A percentile compares a stretch with the other conserved stretches of the same genome.
Evolutionary conservation across 1,140 invertebrate genomes (phyloP).

Genomic region (Meloidogyne hapla): DNA sequence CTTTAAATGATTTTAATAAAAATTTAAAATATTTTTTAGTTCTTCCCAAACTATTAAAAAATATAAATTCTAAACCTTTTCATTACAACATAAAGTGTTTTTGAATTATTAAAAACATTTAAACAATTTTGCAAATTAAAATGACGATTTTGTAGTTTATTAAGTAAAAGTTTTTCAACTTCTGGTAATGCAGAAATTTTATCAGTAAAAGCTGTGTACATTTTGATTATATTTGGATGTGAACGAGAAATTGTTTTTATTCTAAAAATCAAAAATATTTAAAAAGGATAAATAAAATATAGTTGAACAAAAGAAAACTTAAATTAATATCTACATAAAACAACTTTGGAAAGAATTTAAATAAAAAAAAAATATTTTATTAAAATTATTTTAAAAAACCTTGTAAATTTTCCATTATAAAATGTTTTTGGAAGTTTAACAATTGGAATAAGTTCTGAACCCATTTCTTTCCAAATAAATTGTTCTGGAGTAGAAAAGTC

Average conservation of each 20-base stretch:
- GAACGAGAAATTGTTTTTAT: constrained; percentile 32
- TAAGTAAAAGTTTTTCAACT: constrained; percentile 41
- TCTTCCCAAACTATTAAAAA: too few species aligned
- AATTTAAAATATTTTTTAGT: constrained; percentile 1
- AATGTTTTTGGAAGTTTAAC: constrained; percentile 29
- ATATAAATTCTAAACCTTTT: constrained; percentile 33
- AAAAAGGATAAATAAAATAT: neutral
- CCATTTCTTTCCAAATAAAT: constrained; percentile 41
- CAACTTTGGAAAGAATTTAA: too few species aligned
- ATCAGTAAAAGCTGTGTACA: constrained; percentile 50
- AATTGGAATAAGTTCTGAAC: constrained; percentile 46
- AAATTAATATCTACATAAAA: too few species aligned
- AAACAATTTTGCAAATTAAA: constrained; percentile 17
- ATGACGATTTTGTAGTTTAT: constrained; percentile 40
- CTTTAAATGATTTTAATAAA: constrained; percentile 26
- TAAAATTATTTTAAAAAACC: too few species aligned
- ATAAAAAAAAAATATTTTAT: too few species aligned
- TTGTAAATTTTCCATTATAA: constrained; percentile 29
- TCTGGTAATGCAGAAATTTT: constrained; percentile 36
- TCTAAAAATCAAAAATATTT: constrained; percentile 23
- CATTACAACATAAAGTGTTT: constrained; percentile 51
- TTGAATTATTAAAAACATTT: constrained; percentile 27
- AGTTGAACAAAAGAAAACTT: constrained; percentile 6
- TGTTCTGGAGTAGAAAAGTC: constrained; percentile 36
- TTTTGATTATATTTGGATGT: constrained; percentile 50